These are phyloP conservation scores for Lordiphosa andalusiaca DNA, from an alignment of 2,888 invertebrate genomes.

Conservation along the genomic window DNA sequence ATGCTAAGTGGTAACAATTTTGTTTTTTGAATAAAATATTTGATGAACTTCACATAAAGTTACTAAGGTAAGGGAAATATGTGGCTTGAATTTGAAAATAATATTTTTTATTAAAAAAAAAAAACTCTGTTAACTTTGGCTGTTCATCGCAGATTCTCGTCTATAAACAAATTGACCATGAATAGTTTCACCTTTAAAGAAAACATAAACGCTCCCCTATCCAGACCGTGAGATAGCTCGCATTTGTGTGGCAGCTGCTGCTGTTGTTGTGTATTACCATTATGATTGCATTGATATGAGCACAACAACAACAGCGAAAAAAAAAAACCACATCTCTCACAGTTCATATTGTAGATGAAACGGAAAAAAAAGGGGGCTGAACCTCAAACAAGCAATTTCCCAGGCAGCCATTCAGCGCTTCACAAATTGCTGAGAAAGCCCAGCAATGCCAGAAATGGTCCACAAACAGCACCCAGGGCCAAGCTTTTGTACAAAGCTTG, in stretches of 20 bases:
- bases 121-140: too few relatives aligned
- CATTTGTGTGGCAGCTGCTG: neutral
- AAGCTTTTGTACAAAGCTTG: conserved; percentile 10
- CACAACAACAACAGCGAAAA: neutral
- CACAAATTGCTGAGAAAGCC: conserved; percentile 48
- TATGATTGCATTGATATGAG: conserved; percentile 10
- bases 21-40: too few relatives aligned
- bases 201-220: too few relatives aligned
- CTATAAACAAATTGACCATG: too few relatives aligned
- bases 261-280: neutral
- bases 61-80: too few relatives aligned
- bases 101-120: too few relatives aligned
- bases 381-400: conserved; percentile 9
- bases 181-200: too few relatives aligned
- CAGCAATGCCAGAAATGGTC: conserved; percentile 29
- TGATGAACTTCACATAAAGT: too few relatives aligned
- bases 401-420: conserved; percentile 14
- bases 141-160: too few relatives aligned
- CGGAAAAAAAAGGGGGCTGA: neutral
- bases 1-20: too few relatives aligned
- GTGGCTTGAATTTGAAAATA: too few relatives aligned
- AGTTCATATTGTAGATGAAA: conserved; percentile 8
- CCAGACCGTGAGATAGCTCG: neutral
- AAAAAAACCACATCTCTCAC: neutral
- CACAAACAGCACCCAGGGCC: conserved; percentile 14